Conservation (phyloP, 2,888 invertebrate genomes). For the Lingula anatina region DNA sequence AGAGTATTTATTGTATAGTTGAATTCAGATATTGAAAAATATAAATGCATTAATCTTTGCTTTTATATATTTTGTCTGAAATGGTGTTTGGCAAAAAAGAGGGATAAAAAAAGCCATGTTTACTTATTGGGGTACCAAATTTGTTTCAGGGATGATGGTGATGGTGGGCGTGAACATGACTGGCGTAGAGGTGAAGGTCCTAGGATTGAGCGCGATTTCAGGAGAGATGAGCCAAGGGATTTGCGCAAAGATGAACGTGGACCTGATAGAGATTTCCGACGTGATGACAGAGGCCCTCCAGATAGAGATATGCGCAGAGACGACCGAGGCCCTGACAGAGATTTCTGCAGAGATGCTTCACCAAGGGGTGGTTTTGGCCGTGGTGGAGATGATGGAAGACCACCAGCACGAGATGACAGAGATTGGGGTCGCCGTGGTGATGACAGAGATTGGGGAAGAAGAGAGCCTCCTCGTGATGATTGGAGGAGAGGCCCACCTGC, state of each 20-base stretch:
- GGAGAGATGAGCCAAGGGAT: constrained; percentile 10
- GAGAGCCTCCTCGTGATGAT: constrained; percentile 5
- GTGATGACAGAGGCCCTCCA: too few species aligned
- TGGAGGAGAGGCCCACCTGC: constrained; percentile 7
- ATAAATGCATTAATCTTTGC: too few species aligned
- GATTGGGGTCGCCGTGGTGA: constrained; percentile 11
- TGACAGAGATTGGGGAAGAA: constrained; percentile 11
- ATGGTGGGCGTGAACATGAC: constrained; percentile 11
- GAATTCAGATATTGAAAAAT: too few species aligned
- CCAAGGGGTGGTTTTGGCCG: constrained; percentile 7
- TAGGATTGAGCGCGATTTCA: constrained; percentile 3
- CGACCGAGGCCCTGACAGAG: constrained; percentile 1
- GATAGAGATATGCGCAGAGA: constrained; percentile 6
- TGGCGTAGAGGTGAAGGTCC: not conserved
- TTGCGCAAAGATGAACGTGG: not conserved
- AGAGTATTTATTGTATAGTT: not conserved
- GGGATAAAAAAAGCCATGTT: too few species aligned
- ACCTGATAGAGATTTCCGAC: constrained; percentile 1
- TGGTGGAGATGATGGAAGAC: constrained; percentile 3
- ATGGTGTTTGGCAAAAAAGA: too few species aligned
- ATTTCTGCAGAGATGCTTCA: constrained; percentile 7
- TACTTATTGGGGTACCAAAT: too few species aligned
- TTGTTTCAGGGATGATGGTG: too few species aligned
- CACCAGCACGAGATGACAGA: constrained; percentile 4
- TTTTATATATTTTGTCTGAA: too few species aligned